These are phyloP conservation scores for Hypomecis atomaria DNA, from an alignment of 2,888 invertebrate genomes.

Conservation along the genomic window DNA sequence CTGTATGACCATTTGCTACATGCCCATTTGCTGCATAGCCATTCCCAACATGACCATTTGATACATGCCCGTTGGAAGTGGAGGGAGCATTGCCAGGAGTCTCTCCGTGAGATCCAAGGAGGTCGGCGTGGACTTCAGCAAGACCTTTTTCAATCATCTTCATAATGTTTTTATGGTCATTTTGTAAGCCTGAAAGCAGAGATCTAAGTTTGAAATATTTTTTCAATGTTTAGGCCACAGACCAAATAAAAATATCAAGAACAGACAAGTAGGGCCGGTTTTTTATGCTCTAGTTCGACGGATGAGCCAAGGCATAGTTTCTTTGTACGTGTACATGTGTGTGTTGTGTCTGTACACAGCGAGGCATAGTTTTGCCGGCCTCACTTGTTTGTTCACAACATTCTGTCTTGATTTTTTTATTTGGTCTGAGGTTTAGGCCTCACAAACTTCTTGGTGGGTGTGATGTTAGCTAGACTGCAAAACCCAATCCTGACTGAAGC, in stretches of 20 bases:
- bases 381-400: too few relatives aligned
- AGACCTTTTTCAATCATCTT: slow-evolving; percentile 92
- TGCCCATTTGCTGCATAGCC: slow-evolving; percentile 6
- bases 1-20: slow-evolving; percentile 1
- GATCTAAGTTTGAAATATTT: not conserved
- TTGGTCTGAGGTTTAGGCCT: too few relatives aligned
- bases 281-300: too few relatives aligned
- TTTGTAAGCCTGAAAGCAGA: slow-evolving; percentile 88
- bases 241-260: not conserved
- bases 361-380: too few relatives aligned
- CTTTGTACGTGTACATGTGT: too few relatives aligned
- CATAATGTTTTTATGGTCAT: slow-evolving; percentile 94
- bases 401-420: too few relatives aligned
- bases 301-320: too few relatives aligned
- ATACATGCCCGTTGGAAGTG: slow-evolving; percentile 6
- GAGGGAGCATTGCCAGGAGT: slow-evolving; percentile 29
- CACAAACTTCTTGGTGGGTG: too few relatives aligned
- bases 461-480: too few relatives aligned
- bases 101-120: slow-evolving; percentile 39
- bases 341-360: too few relatives aligned
- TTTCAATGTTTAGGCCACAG: not conserved
- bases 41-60: slow-evolving; percentile 13
- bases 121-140: slow-evolving; percentile 85
- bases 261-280: too few relatives aligned
- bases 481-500: too few relatives aligned